Conservation (phyloP, 2,113 vertebrate species). For the Leucosticte australis region DNA sequence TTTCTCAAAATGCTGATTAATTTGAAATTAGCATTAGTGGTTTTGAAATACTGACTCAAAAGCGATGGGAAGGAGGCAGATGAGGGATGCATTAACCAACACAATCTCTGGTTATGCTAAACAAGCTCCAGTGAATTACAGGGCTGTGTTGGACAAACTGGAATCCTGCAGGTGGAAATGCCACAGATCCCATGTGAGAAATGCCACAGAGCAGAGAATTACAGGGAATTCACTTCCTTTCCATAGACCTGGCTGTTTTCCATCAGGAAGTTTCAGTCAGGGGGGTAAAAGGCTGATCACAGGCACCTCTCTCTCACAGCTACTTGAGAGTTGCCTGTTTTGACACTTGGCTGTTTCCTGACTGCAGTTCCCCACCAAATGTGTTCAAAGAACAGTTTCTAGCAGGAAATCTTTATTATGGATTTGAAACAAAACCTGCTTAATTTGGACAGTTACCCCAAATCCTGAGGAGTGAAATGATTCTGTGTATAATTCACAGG, state of each 20-base stretch:
- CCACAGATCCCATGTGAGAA: background rate
- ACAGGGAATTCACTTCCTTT: background rate
- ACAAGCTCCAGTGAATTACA: background rate
- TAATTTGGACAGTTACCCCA: background rate
- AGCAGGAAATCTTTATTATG: background rate
- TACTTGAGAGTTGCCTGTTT: rapidly evolving
- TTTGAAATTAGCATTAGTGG: background rate
- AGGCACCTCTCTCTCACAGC: background rate
- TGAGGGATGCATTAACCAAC: background rate
- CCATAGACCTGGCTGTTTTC: background rate
- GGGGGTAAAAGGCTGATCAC: background rate
- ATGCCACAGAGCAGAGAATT: background rate
- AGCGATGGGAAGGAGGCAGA: background rate
- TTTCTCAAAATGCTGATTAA: background rate
- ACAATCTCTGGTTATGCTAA: background rate
- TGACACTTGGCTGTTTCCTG: background rate
- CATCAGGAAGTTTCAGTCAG: background rate
- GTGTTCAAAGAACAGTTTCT: background rate
- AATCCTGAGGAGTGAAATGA: background rate
- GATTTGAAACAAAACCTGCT: background rate
- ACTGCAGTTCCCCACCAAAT: background rate
- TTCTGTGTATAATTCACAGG: background rate
- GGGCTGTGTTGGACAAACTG: background rate
- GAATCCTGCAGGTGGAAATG: background rate
- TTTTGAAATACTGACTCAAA: background rate